Base-by-base conservation (phyloP, 2,113 vertebrate genomes). In the Barbus barbus region DNA sequence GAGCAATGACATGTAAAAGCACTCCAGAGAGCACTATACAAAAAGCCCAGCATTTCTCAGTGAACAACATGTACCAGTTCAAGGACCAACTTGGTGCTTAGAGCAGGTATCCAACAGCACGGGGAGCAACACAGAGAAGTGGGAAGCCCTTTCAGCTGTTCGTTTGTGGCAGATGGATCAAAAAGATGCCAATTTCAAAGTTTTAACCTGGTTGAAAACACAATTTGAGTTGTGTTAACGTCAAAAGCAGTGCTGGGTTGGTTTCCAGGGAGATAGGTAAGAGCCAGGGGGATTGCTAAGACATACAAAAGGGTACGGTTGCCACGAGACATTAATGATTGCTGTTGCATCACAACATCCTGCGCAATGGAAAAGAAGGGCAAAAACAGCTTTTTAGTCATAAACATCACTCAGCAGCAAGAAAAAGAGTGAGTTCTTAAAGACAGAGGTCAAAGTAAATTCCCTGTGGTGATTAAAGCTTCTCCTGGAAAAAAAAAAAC, bases 151-250 rank as follows among this genome's bases (percentile, higher is more conserved):
- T n/a, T n/a, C n/a, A n/a, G 82, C 82, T 65, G 48, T 53, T 41
- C n/a, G 11, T 78, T 61, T 65, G 11, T 63, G n/a, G 48, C 75
- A 74, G 67, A 85, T 16, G 24, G 84, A 92, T 92, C 86, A 93
- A 89, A 92, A 90, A 80, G 61, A 89, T 58, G 73, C 24, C 71
- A 76, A 86, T 84, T 82, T 91, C 84, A 90, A 92, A 87, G 89
- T 86, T 87, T 75, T 86, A 87, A 87, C 61, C 44, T 14, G 63
- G 28, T 53, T 61, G 71, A 58, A 87, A 77, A 79, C 65, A 67
- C 76, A 76, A 38, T 78, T 83, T 78, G 83, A 77, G 46, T 24
- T 84, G 28, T n/a, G 13, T 22, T 84, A 63, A 84, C 12, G 44
- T 83, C 75, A 46, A 44, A 61, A 31, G 24, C 61, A 31, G 44